These are phyloP conservation scores for Adelognathus sp. DNA, from an alignment of 2,888 invertebrate genomes.

Conservation along the genomic window DNA sequence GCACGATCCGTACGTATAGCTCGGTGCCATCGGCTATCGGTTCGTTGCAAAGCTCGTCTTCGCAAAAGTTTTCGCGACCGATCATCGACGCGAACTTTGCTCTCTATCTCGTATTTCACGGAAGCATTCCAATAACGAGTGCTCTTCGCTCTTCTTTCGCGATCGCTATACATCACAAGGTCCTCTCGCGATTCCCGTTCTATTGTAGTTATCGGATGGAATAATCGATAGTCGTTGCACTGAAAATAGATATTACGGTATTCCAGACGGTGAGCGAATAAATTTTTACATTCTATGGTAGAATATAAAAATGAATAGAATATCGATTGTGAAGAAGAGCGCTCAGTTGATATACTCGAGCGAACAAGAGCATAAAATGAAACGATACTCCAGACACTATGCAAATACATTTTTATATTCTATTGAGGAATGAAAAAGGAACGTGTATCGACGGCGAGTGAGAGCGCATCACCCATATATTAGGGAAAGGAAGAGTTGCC, in stretches of 20 bases:
- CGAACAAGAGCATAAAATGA: too few species aligned
- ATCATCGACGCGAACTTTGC: conserved; percentile 26
- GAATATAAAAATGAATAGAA: too few species aligned
- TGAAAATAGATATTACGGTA: conserved; percentile 24
- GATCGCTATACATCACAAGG: not conserved
- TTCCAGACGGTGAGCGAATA: not conserved
- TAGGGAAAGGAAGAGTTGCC: too few species aligned
- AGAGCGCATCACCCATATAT: too few species aligned
- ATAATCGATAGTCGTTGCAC: not conserved
- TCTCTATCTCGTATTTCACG: conserved; percentile 24
- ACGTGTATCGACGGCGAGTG: too few species aligned
- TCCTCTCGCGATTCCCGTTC: not conserved
- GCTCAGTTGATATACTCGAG: too few species aligned
- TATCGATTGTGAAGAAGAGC: too few species aligned
- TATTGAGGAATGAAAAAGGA: too few species aligned
- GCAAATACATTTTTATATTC: too few species aligned
- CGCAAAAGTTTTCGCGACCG: conserved; percentile 37
- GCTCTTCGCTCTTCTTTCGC: not conserved
- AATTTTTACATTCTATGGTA: too few species aligned
- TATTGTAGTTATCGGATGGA: not conserved
- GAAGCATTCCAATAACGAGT: conserved; percentile 16
- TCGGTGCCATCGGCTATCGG: not conserved
- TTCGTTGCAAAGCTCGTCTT: not conserved
- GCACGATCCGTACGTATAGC: conserved; percentile 16
- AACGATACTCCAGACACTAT: too few species aligned